Base-by-base conservation (phyloP, 2,113 vertebrate genomes). In the Procapra przewalskii region DNA sequence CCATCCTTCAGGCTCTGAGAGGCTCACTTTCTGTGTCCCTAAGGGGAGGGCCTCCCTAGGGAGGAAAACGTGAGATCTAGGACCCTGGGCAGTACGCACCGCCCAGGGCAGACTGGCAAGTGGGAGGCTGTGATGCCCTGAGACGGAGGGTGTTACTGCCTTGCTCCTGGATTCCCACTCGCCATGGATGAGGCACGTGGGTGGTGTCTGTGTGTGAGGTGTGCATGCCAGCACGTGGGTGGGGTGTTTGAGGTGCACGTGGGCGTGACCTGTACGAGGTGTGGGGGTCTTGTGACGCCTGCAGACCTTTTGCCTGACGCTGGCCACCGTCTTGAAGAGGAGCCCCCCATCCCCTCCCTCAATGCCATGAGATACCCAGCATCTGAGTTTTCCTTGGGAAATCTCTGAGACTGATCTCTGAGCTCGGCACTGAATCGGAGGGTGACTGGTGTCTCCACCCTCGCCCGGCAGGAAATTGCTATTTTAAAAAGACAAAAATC, bases 381-480 rank as follows among this genome's bases (percentile, higher is more conserved):
- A 4, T 87, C 88, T 90, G 85, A 79, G 12, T 90, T 85, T 97
- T 93, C 92, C 79, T 83, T 94, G 96, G 93, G 94, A 97, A 97
- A 96, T 93, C 86, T 94, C 77, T 81, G 88, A 85, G 81, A 43
- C 79, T 94, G 92, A 94, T 96, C 88, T 71, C 91, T 95, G 64
- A 94, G 59, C 85, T 90, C 81, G 29, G 48, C 75, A 40, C 54
- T 96, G 91, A 96, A 96, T 96, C 71, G 94, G 87, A 97, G 90
- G 57, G 89, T 75, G 90, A 59, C 95, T 96, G 54, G 33, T 60
- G 17, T 43, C 83, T 82, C 52, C 50, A 90, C 79, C 83, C 1
- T 3, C 0, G 0, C 48, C 8, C 1, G 6, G 62, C 83, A 97
- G 95, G 95, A 97, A 98, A 96, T 97, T 80, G 94, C 95, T 95